Conservation (phyloP, 2,797 vertebrate species). For the Myotis daubentonii region DNA sequence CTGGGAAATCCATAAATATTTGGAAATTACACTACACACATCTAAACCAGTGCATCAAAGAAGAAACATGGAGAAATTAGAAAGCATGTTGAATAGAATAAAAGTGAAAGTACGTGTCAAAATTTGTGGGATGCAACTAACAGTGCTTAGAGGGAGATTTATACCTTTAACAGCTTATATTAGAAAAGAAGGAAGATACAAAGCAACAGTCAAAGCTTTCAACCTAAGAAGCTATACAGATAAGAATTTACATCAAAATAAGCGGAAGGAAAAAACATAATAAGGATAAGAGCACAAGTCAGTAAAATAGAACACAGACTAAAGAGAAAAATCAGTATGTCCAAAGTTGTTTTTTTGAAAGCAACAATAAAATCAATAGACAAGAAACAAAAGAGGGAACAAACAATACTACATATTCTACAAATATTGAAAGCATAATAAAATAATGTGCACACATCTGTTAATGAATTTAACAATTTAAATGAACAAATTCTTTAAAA, state of each 20-base stretch:
- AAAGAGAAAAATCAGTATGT: constrained; percentile 13
- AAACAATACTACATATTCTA: background rate
- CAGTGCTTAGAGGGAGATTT: background rate
- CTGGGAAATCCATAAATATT: constrained; percentile 6
- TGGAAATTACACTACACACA: background rate
- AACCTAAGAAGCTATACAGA: background rate
- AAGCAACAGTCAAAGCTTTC: background rate
- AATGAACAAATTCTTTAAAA: constrained; percentile 37
- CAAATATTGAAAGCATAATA: background rate
- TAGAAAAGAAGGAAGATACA: constrained; percentile 2
- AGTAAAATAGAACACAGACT: background rate
- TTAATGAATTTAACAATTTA: constrained; percentile 15
- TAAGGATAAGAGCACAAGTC: constrained; percentile 13
- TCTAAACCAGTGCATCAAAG: constrained; percentile 4
- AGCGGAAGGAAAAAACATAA: constrained; percentile 18
- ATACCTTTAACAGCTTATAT: background rate
- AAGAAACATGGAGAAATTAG: background rate
- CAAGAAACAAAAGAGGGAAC: background rate
- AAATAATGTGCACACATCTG: background rate
- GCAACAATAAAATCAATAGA: background rate
- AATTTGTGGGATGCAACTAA: background rate
- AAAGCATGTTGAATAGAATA: background rate
- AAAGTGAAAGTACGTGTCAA: background rate
- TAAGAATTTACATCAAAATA: background rate
- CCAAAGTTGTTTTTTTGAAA: background rate